Percentiles rank a stretch among this genome's conserved stretches.
Evolutionary conservation across 92 coral and sea anemone genomes (phyloP).

Genomic region (Palythoa grandiflora): DNA sequence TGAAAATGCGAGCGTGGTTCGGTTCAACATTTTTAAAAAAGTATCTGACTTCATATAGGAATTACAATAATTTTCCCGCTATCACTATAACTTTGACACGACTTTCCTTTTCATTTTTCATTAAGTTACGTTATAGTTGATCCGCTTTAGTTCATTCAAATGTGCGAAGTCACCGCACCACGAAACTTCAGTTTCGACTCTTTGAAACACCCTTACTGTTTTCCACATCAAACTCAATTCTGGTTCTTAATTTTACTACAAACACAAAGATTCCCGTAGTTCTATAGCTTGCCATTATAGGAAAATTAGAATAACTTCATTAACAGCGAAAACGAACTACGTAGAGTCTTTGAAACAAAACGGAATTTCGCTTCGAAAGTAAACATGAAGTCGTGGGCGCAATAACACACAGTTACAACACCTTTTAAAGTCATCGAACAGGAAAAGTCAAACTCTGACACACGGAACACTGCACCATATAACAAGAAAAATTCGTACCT

Average conservation of each 20-base stretch:
- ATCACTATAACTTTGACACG: background rate
- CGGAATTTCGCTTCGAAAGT: constrained; percentile 14
- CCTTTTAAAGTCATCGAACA: background rate
- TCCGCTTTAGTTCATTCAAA: constrained; percentile 10
- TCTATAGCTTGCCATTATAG: background rate
- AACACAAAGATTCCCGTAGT: background rate
- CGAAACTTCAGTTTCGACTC: background rate
- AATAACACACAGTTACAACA: background rate
- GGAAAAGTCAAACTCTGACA: constrained; percentile 7
- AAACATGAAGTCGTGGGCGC: constrained; percentile 29
- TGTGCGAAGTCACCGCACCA: constrained; percentile 9
- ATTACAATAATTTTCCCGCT: constrained; percentile 30
- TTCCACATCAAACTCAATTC: constrained; percentile 16
- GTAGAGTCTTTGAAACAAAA: constrained; percentile 13
- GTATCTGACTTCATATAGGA: background rate
- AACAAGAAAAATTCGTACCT: constrained; percentile 4
- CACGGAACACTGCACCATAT: constrained; percentile 5
- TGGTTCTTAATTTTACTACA: constrained; percentile 1
- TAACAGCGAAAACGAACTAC: background rate
- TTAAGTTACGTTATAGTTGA: background rate
- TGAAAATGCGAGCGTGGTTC: background rate
- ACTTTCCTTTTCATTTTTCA: background rate
- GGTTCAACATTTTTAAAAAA: background rate
- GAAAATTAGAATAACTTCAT: constrained; percentile 19
- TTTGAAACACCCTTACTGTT: background rate